Conservation (phyloP, 2,797 vertebrate species). For the Ceryle rudis region DNA sequence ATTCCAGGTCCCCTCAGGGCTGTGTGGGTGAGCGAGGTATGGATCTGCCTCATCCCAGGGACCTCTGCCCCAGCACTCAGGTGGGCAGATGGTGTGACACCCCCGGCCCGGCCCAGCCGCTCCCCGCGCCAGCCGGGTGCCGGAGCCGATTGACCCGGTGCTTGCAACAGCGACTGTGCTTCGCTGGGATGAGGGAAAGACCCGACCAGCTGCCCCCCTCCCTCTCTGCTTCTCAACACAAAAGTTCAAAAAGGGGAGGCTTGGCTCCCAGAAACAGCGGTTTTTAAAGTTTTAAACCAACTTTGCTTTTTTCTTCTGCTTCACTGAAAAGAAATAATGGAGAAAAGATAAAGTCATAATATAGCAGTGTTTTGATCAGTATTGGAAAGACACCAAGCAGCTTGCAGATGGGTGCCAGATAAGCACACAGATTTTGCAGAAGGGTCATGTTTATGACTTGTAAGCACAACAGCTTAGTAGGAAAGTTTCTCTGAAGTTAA, state of each 20-base stretch:
- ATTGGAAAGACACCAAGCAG: neutral
- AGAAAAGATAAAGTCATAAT: neutral
- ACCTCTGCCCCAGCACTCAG: no score
- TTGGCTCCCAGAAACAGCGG: neutral
- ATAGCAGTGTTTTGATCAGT: neutral
- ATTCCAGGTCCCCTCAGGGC: no score
- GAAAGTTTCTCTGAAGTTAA: neutral
- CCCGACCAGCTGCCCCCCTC: fast-evolving
- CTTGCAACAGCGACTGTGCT: neutral
- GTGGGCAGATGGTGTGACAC: no score
- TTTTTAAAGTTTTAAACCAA: neutral
- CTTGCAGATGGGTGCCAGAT: neutral
- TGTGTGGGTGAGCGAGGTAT: no score
- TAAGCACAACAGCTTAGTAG: neutral
- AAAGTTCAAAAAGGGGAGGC: neutral
- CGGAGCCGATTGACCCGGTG: fast-evolving
- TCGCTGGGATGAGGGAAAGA: fast-evolving
- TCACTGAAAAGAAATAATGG: neutral
- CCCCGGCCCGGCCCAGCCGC: no score
- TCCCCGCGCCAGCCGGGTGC: no score
- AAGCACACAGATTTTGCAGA: neutral
- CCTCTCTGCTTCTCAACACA: neutral
- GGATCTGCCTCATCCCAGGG: no score
- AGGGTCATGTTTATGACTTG: neutral
- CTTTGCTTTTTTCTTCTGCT: neutral